Conservation (phyloP, 2,797 vertebrate genomes). For the Cynodonichthys magdalenae region DNA sequence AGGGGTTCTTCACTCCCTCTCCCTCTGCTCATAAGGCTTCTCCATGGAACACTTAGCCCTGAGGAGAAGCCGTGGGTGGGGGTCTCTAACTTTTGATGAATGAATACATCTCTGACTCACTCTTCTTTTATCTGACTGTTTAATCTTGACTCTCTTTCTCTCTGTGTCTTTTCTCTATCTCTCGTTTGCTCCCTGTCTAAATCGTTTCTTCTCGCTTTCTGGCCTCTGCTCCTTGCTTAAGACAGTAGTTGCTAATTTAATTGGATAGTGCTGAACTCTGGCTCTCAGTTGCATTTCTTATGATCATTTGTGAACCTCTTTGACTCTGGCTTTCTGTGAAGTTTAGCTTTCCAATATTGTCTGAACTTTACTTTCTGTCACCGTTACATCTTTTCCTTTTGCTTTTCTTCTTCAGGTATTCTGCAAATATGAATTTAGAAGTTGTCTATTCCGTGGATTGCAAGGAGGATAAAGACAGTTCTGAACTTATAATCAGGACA, state of each 20-base stretch:
- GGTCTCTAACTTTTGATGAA: constrained; percentile 86
- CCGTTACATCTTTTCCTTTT: constrained; percentile 40
- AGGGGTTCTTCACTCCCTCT: constrained; percentile 45
- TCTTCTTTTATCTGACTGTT: constrained; percentile 79
- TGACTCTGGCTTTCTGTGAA: constrained; percentile 75
- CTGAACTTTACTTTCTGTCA: constrained; percentile 62
- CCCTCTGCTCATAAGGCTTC: constrained; percentile 71
- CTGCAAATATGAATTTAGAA: constrained; percentile 58
- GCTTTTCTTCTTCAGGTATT: constrained; percentile 64
- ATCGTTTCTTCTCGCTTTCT: constrained; percentile 56
- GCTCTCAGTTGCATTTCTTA: constrained; percentile 74
- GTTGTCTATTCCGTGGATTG: constrained; percentile 53
- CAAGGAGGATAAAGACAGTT: constrained; percentile 44
- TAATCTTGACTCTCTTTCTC: constrained; percentile 68
- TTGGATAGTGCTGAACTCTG: constrained; percentile 81
- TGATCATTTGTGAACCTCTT: constrained; percentile 73
- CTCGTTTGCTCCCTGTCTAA: constrained; percentile 57
- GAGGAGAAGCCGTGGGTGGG: constrained; percentile 83
- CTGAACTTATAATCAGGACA: constrained; percentile 30
- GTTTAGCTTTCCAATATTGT: constrained; percentile 66
- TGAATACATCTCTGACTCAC: constrained; percentile 81
- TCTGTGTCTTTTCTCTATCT: constrained; percentile 53
- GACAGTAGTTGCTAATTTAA: constrained; percentile 77
- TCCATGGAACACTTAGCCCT: constrained; percentile 80
- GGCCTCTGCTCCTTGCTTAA: constrained; percentile 76